Evolutionary conservation across 2,797 vertebrate genomes (phyloP).

Genomic region (Cyprinella venusta): DNA sequence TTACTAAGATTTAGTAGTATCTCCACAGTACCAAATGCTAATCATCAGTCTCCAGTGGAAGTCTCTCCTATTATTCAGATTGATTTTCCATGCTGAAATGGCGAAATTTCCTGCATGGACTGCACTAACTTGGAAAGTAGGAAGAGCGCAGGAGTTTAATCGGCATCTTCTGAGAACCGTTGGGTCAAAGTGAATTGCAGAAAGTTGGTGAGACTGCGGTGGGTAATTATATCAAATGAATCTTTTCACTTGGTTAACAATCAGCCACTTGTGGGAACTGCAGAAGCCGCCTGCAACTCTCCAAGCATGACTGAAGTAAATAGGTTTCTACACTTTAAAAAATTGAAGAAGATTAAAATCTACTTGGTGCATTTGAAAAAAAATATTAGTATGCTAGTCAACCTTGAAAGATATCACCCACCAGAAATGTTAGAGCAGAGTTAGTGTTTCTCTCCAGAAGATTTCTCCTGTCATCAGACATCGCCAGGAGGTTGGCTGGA

Average conservation of each 20-base stretch:
- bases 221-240: constrained; percentile 63
- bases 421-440: constrained; percentile 29
- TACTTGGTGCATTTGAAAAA: constrained; percentile 53
- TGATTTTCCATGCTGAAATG: constrained; percentile 37
- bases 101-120: constrained; percentile 33
- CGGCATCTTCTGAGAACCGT: constrained; percentile 16
- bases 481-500: constrained; percentile 30
- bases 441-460: constrained; percentile 18
- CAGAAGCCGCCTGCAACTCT: constrained; percentile 31
- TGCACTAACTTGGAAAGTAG: constrained; percentile 22
- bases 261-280: constrained; percentile 49
- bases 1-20: constrained; percentile 20
- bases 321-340: constrained; percentile 58
- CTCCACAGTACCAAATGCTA: constrained; percentile 25
- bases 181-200: constrained; percentile 29
- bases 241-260: constrained; percentile 63
- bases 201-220: constrained; percentile 47
- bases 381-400: constrained; percentile 55
- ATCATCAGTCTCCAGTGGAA: constrained; percentile 37
- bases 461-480: constrained; percentile 34
- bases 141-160: constrained; percentile 27
- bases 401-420: constrained; percentile 55
- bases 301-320: constrained; percentile 62
- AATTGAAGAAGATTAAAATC: constrained; percentile 63
- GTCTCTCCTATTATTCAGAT: constrained; percentile 20